phyloP scores from a whole-genome alignment of 2,113 vertebrate species.

The Elgaria multicarinata region DNA sequence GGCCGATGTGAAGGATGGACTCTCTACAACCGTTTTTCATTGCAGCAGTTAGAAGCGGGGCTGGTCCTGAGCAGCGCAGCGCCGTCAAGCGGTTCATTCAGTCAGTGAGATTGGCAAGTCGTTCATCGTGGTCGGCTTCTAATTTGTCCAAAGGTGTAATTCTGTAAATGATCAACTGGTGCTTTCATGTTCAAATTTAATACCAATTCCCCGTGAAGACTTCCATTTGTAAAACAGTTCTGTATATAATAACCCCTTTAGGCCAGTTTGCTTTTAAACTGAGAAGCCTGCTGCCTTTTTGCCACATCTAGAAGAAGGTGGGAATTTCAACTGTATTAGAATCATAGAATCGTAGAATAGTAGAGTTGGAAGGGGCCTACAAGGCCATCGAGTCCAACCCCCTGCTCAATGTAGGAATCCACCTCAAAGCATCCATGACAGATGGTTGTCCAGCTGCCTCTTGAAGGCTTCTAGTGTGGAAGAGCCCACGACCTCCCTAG shows the following conservation, averaged over 20 bases:
- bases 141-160: not conserved
- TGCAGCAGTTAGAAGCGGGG: not conserved
- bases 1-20: slow-evolving; percentile 16
- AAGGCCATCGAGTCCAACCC: too few species aligned
- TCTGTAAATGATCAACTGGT: not conserved
- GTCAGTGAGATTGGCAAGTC: not conserved
- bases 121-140: not conserved
- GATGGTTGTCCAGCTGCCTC: too few species aligned
- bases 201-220: not conserved
- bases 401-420: too few species aligned
- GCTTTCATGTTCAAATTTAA: not conserved
- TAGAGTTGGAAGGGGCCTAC: too few species aligned
- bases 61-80: not conserved
- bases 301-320: not conserved
- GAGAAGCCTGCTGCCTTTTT: too few species aligned
- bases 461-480: too few species aligned
- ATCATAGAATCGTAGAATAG: too few species aligned
- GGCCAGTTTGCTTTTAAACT: not conserved
- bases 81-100: not conserved
- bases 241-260: not conserved
- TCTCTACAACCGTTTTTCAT: not conserved
- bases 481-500: too few species aligned
- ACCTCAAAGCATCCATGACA: too few species aligned
- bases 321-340: not conserved
- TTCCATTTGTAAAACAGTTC: not conserved